A percentile compares a stretch with the other conserved stretches of the same genome.
Conservation (phyloP, 2,113 vertebrate species). For the Notechis scutatus region DNA sequence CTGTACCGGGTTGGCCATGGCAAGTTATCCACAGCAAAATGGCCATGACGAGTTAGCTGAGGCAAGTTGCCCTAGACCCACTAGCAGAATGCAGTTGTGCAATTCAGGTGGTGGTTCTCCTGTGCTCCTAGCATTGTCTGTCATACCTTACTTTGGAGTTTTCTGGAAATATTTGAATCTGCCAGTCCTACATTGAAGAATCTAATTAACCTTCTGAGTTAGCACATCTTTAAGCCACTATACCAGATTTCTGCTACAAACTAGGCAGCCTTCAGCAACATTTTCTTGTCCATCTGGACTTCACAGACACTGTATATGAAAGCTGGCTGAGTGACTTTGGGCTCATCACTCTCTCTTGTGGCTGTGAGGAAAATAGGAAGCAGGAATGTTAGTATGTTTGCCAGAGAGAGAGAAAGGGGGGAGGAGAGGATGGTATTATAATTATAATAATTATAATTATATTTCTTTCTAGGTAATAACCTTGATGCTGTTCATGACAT, state of each 20-base stretch:
- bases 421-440: neutral
- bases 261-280: neutral
- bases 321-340: neutral
- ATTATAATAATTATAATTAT: neutral
- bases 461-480: conserved; percentile 78
- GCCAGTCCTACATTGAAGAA: neutral
- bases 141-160: neutral
- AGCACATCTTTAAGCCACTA: neutral
- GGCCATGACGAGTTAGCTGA: neutral
- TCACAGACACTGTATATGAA: neutral
- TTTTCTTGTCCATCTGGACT: neutral
- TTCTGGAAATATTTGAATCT: neutral
- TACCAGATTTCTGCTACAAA: neutral
- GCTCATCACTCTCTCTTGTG: neutral
- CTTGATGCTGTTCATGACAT: conserved; percentile 94
- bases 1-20: no score
- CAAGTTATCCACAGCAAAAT: neutral
- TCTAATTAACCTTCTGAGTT: neutral
- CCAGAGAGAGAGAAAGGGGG: neutral
- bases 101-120: neutral
- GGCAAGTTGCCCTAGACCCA: neutral
- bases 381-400: neutral
- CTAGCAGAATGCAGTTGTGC: neutral
- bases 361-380: neutral
- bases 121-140: neutral